Base-by-base conservation (phyloP, 2,888 invertebrate species). In the Epistrophe grossulariae region DNA sequence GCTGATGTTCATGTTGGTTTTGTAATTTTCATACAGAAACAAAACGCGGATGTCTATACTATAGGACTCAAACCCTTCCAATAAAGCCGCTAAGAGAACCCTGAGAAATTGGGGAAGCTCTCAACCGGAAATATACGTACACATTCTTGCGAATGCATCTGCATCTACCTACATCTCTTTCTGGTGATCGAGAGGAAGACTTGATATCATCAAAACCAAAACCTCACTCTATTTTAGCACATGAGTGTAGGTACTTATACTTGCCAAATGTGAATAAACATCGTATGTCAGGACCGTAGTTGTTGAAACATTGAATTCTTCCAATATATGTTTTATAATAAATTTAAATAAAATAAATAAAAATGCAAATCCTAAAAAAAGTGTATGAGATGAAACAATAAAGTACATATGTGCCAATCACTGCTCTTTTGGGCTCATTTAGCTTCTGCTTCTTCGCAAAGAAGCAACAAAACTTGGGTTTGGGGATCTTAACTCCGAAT, bases 101-200 rank as follows among this genome's bases (percentile, higher is more conserved):
- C 31, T 68, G 62, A 84, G 55, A 70, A 55, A 60, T 68, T 60
- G 11, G 43, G 38, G 8, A 64, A 62, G 73, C 55, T 55, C 60
- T 73, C 55, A 55, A 70, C 73, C 79, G 68, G 68, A 28, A 48
- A 1, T 4, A 17, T 10, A 48, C n/a, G n/a, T n/a, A n/a, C 48
- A 79, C 62, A 79, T 83, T 79, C 73, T 79, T 72, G 78, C 66
- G 78, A 72, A 66, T 68, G 19, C 50, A 50, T 19, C 11, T 50
- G 7, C 24, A 24, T 24, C 24, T 35, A 50, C 50, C 24, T 35
- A 50, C 50, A 50, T 50, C 13, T 8, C 19, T 15, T 28, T 15
- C 8, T 55, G 28, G 4, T 24, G 55, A 28, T 55, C 28, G 15
- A 15, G 28, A 4, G 28, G 5, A 52, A 52, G 8, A 9, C 28